Base-by-base conservation (phyloP, 2,113 vertebrate species). In the Seriola quinqueradiata region DNA sequence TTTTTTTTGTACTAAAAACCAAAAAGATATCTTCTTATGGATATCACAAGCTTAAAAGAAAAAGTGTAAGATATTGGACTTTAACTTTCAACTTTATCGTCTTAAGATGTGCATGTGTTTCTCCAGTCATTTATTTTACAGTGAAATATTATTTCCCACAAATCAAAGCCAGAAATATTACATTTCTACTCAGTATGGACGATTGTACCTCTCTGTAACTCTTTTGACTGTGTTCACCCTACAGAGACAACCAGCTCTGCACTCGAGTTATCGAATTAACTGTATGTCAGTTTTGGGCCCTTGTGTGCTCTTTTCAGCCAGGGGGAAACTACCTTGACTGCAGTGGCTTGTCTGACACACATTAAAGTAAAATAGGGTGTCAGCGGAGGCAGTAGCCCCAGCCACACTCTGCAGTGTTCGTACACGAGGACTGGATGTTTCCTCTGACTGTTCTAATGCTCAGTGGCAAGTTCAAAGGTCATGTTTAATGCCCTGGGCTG, bases 381-480 rank as follows among this genome's bases (percentile, higher is more conserved):
- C 71, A 82, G 70, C 19, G 4, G 60, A 34, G 58, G 40, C 61
- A 63, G 12, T 36, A 42, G 17, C 34, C 48, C 17, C 32, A 4
- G 40, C 65, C 70, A 17, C 75, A 32, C 52, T 63, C 52, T 8
- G 48, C 38, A 4, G 17, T 11, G 69, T 58, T 64, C 5, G 3
- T 57, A 59, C 74, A 58, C 0, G 48, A 77, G 73, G 36, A 38
- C 82, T 55, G 23, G 0, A 19, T 19, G 66, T 90, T 70, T 81
- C 28, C 70, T 42, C 28, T 59, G 70, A 61, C 85, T 67, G 36
- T 12, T 73, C 69, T 90, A 83, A 91, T 85, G 81, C 86, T 84
- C 77, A 46, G 82, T 90, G 87, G 90, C 88, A 87, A 87, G 89
- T 83, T 89, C 69, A 89, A 86, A 91, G 90, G 87, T 87, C 81